phyloP scores from a whole-genome alignment of 1,140 invertebrate genomes.

The Drosophila azteca region DNA sequence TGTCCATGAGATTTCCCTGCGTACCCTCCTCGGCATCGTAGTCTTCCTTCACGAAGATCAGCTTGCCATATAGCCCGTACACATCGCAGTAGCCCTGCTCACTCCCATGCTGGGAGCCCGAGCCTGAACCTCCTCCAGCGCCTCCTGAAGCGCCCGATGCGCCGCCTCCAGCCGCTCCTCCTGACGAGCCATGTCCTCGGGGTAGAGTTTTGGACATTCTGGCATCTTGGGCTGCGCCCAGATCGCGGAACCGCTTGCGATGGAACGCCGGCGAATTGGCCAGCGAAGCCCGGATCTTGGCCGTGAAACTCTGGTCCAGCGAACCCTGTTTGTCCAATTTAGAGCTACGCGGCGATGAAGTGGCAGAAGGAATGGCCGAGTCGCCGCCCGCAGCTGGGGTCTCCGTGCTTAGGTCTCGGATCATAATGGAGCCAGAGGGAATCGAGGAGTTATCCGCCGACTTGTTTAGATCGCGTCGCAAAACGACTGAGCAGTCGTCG shows the following conservation, averaged over 20 bases:
- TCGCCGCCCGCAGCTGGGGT: conserved; percentile 5
- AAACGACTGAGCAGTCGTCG: conserved; percentile 63
- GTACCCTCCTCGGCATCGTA: conserved; percentile 91
- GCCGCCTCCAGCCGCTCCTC: conserved; percentile 84
- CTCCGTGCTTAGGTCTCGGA: conserved; percentile 3
- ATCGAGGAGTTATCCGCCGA: conserved; percentile 2
- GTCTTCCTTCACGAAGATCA: conserved; percentile 93
- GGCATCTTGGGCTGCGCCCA: conserved; percentile 76
- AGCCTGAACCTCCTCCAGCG: conserved; percentile 51
- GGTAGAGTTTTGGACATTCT: conserved; percentile 91
- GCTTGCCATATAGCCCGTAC: conserved; percentile 94
- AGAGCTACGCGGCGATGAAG: conserved; percentile 83
- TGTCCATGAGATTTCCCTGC: conserved; percentile 86
- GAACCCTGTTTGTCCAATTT: conserved; percentile 87
- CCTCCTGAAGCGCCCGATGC: conserved; percentile 85
- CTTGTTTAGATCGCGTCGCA: conserved; percentile 68
- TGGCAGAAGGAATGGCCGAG: conserved; percentile 60
- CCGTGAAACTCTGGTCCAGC: conserved; percentile 86
- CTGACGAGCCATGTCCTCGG: conserved; percentile 87
- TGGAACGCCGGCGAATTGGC: conserved; percentile 89
- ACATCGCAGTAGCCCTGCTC: conserved; percentile 90
- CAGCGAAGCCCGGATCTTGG: conserved; percentile 86
- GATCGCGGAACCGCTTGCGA: conserved; percentile 88
- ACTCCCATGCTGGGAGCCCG: conserved; percentile 81
- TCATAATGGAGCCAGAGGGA: conserved; percentile 7